Evolutionary conservation across 1,140 invertebrate genomes (phyloP).

Genomic region (Wiebesia pumilae): DNA sequence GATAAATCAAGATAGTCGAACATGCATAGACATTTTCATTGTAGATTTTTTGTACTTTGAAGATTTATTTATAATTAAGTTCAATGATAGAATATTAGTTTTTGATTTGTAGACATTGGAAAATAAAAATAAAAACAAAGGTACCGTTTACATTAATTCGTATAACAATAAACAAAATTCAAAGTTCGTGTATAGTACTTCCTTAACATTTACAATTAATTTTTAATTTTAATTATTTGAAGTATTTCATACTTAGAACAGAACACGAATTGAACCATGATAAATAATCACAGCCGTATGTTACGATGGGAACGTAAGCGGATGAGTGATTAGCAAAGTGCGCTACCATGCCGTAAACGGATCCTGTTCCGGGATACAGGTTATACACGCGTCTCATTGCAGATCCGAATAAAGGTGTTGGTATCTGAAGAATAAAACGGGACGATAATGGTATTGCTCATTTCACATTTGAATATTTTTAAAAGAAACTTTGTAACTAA

Average conservation of each 20-base stretch:
- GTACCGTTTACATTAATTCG: too few relatives aligned
- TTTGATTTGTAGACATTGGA: too few relatives aligned
- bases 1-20: too few relatives aligned
- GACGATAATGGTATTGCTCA: neutral
- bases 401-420: conserved; percentile 52
- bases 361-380: conserved; percentile 80
- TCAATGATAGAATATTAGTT: too few relatives aligned
- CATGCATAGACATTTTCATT: too few relatives aligned
- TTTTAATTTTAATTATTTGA: neutral
- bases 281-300: conserved; percentile 79
- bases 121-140: too few relatives aligned
- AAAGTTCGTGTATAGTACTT: too few relatives aligned
- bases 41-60: too few relatives aligned
- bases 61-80: too few relatives aligned
- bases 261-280: conserved; percentile 71
- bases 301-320: conserved; percentile 81
- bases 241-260: conserved; percentile 67
- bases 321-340: conserved; percentile 70
- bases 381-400: conserved; percentile 76
- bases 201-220: neutral
- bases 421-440: conserved; percentile 63
- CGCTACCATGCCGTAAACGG: conserved; percentile 79
- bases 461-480: neutral
- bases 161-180: too few relatives aligned
- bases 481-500: neutral